Conservation (phyloP, 2,888 invertebrate species). For the Frankliniella fusca region DNA sequence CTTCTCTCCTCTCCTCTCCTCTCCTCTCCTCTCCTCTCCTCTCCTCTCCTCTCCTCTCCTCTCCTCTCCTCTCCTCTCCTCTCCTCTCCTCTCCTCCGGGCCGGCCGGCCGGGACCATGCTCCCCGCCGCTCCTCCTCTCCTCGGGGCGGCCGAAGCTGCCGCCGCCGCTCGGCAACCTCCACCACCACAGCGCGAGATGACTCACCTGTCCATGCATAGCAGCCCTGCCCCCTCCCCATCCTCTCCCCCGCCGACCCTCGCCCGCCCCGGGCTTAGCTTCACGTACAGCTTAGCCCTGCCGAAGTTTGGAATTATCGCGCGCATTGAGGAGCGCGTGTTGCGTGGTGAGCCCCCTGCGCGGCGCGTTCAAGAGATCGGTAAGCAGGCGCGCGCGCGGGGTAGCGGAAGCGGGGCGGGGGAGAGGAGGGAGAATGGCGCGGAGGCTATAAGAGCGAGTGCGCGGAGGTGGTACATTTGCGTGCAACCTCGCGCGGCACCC, state of each 20-base stretch:
- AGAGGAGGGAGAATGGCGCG: neutral
- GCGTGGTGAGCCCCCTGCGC: neutral
- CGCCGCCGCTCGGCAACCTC: neutral
- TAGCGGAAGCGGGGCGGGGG: neutral
- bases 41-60: neutral
- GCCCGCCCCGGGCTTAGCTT: neutral
- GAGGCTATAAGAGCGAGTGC: too few species aligned
- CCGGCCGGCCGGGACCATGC: neutral
- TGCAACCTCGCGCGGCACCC: too few species aligned
- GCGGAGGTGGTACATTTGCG: neutral
- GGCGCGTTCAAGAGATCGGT: neutral
- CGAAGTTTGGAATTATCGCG: neutral
- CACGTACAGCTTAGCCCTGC: neutral
- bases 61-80: neutral
- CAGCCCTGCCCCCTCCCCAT: neutral
- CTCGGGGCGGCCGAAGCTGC: neutral
- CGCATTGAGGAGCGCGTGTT: neutral
- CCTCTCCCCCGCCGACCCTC: neutral
- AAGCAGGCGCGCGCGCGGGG: neutral
- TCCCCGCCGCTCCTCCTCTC: neutral
- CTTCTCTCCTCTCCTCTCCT: neutral
- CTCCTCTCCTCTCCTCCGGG: neutral
- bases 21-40: neutral
- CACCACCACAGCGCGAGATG: neutral
- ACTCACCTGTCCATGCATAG: slow-evolving; percentile 18